Base-by-base conservation (phyloP, 2,113 vertebrate genomes). In the Damaliscus lunatus region DNA sequence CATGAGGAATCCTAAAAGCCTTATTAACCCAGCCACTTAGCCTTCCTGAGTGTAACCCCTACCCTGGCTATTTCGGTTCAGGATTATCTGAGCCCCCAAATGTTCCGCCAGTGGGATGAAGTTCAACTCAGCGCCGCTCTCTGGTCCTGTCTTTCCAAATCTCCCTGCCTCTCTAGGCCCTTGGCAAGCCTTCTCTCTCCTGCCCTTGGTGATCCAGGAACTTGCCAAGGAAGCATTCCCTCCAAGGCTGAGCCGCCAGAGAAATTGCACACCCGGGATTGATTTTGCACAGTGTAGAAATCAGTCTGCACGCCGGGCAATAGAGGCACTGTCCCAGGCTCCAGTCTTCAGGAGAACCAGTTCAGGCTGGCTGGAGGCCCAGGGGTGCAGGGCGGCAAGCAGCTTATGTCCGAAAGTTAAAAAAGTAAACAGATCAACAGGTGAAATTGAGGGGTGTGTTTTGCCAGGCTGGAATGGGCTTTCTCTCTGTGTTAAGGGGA, bases 21-120 rank as follows among this genome's bases (percentile, higher is more conserved):
- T 97, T 95, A 97, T 98, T 98, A 98, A 95, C 96, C 97, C 89
- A 87, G 64, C 57, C 85, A 97, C 50, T 97, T 84, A 92, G 57
- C 57, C 36, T 96, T 98, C 95, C 71, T 48, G 78, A 96, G 88
- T 64, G 25, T 52, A 91, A 55, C 90, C 86, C 94, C 96, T 94
- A 92, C 92, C 43, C 94, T 46, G 64, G 62, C 88, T 87, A 74
- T 94, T 94, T 89, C 46, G 87, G 78, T 74, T 91, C 15, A 33
- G 52, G 62, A 92, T 96, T 95, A 57, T 25, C 93, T 43, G 78
- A 52, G 27, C n/a, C 59, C 40, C 55, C 1, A 74, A 60, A 82
- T 9, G 55, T 78, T 59, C 78, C 1, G 1, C 52, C 62, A 17
- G 74, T 78, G 50, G 88, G 55, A 94, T 40, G 60, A 87, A 88